phyloP scores from a whole-genome alignment of 1,140 invertebrate species.

The Ceratina calcarata region DNA sequence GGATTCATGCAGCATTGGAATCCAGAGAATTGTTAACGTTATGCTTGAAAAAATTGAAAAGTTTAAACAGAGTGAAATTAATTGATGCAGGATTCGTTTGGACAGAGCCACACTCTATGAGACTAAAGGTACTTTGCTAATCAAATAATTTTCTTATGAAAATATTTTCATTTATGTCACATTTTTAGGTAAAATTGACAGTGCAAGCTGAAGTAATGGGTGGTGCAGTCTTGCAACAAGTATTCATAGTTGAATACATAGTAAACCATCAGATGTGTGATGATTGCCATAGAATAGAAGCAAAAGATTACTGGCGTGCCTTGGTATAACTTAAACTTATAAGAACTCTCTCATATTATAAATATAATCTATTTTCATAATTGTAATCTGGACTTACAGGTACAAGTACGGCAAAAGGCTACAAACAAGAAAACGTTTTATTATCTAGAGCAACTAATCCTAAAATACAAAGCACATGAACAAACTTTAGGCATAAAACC shows the following conservation, averaged over 20 bases:
- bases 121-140: slow-evolving; percentile 89
- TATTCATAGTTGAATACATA: slow-evolving; percentile 96
- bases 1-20: slow-evolving; percentile 94
- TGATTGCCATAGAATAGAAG: slow-evolving; percentile 97
- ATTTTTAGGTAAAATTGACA: slow-evolving; percentile 91
- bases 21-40: slow-evolving; percentile 95
- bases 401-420: slow-evolving; percentile 92
- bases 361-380: slow-evolving; percentile 31
- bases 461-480: slow-evolving; percentile 96
- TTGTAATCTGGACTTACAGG: slow-evolving; percentile 67
- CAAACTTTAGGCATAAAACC: slow-evolving; percentile 97
- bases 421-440: slow-evolving; percentile 99
- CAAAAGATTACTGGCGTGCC: slow-evolving; percentile 98
- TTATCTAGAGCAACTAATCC: slow-evolving; percentile 98
- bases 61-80: slow-evolving; percentile 93
- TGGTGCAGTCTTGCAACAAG: slow-evolving; percentile 92
- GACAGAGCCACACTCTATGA: slow-evolving; percentile 99
- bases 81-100: slow-evolving; percentile 98
- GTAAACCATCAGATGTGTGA: slow-evolving; percentile 97
- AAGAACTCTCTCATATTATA: neutral
- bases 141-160: neutral
- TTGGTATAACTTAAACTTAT: slow-evolving; percentile 81
- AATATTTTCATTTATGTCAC: neutral
- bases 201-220: slow-evolving; percentile 97
- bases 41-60: slow-evolving; percentile 97